phyloP scores from a whole-genome alignment of 2,113 vertebrate species.

The Neotragus pygmaeus region DNA sequence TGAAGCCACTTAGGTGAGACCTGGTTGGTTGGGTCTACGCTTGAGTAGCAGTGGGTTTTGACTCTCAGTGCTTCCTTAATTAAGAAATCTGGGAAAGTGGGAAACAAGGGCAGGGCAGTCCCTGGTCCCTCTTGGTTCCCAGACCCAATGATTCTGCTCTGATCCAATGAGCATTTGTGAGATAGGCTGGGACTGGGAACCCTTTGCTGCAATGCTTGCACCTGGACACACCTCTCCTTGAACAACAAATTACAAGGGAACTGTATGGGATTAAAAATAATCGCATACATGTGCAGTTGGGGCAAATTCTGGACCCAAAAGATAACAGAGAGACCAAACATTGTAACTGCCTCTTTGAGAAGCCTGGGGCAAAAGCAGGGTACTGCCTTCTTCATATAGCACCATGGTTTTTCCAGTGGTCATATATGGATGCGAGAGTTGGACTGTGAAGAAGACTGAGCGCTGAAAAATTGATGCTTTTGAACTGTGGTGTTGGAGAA shows the following conservation, averaged over 20 bases:
- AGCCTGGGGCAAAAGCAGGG: not conserved
- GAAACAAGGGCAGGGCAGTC: not conserved
- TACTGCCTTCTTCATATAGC: not conserved
- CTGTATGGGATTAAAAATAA: not conserved
- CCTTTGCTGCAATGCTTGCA: not conserved
- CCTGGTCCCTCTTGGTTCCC: not conserved
- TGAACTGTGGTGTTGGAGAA: no score
- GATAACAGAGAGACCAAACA: not conserved
- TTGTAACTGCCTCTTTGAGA: not conserved
- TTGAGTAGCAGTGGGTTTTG: not conserved
- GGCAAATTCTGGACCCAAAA: not conserved
- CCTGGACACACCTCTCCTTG: not conserved
- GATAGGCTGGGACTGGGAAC: not conserved
- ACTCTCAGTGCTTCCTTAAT: not conserved
- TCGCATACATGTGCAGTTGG: not conserved
- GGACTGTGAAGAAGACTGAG: no score
- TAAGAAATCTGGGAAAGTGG: not conserved
- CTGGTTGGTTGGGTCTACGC: not conserved
- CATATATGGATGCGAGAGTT: no score
- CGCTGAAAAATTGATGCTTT: accelerated
- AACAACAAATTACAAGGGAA: not conserved
- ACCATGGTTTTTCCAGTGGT: not conserved
- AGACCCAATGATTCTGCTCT: not conserved
- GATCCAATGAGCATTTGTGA: not conserved
- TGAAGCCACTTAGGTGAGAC: not conserved